phyloP scores from a whole-genome alignment of 2,797 vertebrate genomes.

The Neoniphon sammara region DNA sequence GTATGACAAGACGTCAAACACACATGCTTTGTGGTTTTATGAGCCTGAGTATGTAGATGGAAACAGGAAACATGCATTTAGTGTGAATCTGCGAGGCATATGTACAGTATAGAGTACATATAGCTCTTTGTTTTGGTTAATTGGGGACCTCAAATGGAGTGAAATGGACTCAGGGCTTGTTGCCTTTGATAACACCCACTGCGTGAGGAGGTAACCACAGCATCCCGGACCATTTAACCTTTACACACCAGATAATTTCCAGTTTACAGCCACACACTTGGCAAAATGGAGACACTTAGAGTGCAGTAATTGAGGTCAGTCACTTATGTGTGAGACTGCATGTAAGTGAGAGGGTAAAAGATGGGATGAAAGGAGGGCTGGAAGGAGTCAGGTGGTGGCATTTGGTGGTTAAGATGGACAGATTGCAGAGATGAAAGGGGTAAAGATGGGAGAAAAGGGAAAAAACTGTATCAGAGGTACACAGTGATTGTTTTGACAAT shows the following conservation, averaged over 20 bases:
- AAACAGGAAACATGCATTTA: no score
- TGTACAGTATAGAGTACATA: no score
- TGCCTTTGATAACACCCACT: neutral
- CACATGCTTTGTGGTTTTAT: no score
- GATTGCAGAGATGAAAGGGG: no score
- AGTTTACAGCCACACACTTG: conserved; percentile 42
- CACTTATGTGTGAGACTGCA: conserved; percentile 18
- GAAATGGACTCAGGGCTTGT: neutral
- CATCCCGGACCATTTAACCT: conserved; percentile 42
- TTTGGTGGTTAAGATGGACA: no score
- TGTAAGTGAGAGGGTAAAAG: neutral
- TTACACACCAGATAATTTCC: conserved; percentile 44
- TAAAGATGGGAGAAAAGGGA: no score
- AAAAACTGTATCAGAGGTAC: no score
- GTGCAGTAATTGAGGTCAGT: conserved; percentile 36
- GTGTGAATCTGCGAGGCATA: no score
- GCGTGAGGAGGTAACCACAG: neutral
- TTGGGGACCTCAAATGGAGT: neutral
- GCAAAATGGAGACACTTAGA: conserved; percentile 25
- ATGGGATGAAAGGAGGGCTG: neutral
- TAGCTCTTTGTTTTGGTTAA: no score
- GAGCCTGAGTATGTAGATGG: no score
- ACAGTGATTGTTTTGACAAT: no score
- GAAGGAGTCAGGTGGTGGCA: neutral
- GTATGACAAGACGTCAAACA: no score